phyloP scores from a whole-genome alignment of 1,140 invertebrate species.

The Drosophila mauritiana region DNA sequence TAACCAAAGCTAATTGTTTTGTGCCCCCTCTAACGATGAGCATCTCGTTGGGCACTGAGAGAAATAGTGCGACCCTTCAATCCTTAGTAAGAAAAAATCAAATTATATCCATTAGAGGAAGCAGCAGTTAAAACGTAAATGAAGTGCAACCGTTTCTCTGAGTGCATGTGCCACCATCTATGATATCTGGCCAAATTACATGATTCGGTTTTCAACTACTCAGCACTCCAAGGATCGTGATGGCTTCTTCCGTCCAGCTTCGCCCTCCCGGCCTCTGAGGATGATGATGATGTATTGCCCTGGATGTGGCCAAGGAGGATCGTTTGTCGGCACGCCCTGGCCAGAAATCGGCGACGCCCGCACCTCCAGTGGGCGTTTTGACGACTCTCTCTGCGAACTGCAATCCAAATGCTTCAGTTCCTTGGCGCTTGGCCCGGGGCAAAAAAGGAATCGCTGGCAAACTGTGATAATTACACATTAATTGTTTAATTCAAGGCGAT shows the following conservation, averaged over 20 bases:
- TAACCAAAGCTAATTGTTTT: slow-evolving; percentile 67
- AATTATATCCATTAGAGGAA: too few species aligned
- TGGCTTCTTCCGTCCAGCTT: slow-evolving; percentile 8
- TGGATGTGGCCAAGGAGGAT: slow-evolving; percentile 45
- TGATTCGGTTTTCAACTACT: slow-evolving; percentile 62
- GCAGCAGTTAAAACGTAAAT: too few species aligned
- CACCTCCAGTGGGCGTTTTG: slow-evolving; percentile 69
- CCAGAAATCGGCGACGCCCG: slow-evolving; percentile 53
- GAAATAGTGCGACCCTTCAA: not conserved
- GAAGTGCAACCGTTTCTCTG: not conserved
- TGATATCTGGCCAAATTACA: slow-evolving; percentile 54
- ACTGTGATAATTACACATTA: slow-evolving; percentile 81
- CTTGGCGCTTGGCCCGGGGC: slow-evolving; percentile 54
- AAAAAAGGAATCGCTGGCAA: slow-evolving; percentile 53
- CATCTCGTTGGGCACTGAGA: slow-evolving; percentile 4
- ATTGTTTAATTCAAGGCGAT: slow-evolving; percentile 74
- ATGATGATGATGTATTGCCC: slow-evolving; percentile 76
- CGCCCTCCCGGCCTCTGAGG: slow-evolving; percentile 17
- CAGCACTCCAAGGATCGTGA: slow-evolving; percentile 53
- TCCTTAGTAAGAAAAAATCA: too few species aligned
- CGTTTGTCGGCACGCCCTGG: slow-evolving; percentile 63
- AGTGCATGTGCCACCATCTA: slow-evolving; percentile 24
- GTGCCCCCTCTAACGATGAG: slow-evolving; percentile 33
- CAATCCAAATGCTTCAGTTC: slow-evolving; percentile 5
- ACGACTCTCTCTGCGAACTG: slow-evolving; percentile 46